Base-by-base conservation (phyloP, 2,797 vertebrate genomes). In the Forpus xanthops region DNA sequence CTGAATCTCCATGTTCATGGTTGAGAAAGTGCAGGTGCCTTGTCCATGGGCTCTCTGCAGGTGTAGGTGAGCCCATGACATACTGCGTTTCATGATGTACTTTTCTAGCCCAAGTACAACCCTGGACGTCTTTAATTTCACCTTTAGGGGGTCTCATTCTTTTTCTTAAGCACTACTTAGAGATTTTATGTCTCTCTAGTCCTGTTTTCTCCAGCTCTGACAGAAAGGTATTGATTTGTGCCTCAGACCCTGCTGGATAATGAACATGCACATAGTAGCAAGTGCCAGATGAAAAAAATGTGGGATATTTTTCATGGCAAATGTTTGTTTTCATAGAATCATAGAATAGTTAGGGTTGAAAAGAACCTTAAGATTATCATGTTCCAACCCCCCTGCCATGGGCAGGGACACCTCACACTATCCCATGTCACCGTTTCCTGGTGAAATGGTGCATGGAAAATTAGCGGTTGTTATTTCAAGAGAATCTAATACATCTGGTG, bases 301-400 rank as follows among this genome's bases (percentile, higher is more conserved):
- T 12, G 5, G 9, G 0, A 0, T 0, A 6, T 5, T 56, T 73
- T 71, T 66, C 3, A 33, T 20, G 7, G 15, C 3, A 71, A 14
- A 62, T n/a, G 2, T 47, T 87, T 80, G 3, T 30, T 83, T 86
- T 49, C 47, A 49, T 49, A 49, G 8, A 49, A 27, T 49, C 25
- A 49, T 10, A 49, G 47, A 27, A 27, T 27, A 49, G 47, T 49
- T 27, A 49, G 47, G 47, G 25, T 49, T 49, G 47, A 25, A 49
- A 49, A 49, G 25, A 49, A 16, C 47, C 47, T 27, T 49, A 49
- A 49, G 25, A 15, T 49, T 25, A 15, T 15, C 47, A 9, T 27
- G 15, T 27, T 49, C 25, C 47, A 49, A 27, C 6, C 47, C 25
- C 47, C 25, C 47, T 27, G 45, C 45, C 23, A 13, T 24, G 47